Evolutionary conservation across 2,888 invertebrate species (phyloP), one percentile per base, ranked within the genome.

Genomic region (Phanerotoma sp.): DNA sequence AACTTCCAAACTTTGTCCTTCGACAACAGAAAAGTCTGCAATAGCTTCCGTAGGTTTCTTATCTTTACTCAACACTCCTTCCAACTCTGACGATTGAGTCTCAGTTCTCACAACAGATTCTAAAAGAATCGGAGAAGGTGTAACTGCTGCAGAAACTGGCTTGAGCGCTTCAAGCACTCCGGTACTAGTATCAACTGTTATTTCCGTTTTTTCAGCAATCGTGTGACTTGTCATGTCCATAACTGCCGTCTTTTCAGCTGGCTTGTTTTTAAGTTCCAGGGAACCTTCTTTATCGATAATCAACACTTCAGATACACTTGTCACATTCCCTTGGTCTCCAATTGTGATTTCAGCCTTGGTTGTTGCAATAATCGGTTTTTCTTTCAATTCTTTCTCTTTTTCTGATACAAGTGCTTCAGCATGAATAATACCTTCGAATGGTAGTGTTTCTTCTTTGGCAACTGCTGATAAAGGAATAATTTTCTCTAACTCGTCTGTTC

Each of bases 401-500:
- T 88, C 87, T 35, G 81, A 79, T 5, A 79, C 69, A 20, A 83
- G 60, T 45, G 82, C 79, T 77, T 86, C 84, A 56, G 80, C 81
- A 60, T 79, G 81, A 62, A 83, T 79, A 35, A 86, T 78, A 55
- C 79, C 82, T 70, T 83, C 81, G 44, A 85, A 79, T 11, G 82
- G 77, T 21, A 81, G 72, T 56, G 80, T 74, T 50, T 82, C 74
- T 45, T 75, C 68, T 48, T 80, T 80, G 13, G 82, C 83, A 38
- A 72, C 77, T 46, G 72, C 71, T 25, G 71, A 64, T 20, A 69
- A 62, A 40, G 65, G 71, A 57, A 73, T 62, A 30, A 68, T 60
- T 4, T 80, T 64, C 40, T 71, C 62, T n/a, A 80, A 74, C 66
- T 82, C 80, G 11, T 78, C 79, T 10, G 78, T 74, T 66, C 79